phyloP scores from a whole-genome alignment of 2,888 invertebrate genomes.

The Dynastes grantii region DNA sequence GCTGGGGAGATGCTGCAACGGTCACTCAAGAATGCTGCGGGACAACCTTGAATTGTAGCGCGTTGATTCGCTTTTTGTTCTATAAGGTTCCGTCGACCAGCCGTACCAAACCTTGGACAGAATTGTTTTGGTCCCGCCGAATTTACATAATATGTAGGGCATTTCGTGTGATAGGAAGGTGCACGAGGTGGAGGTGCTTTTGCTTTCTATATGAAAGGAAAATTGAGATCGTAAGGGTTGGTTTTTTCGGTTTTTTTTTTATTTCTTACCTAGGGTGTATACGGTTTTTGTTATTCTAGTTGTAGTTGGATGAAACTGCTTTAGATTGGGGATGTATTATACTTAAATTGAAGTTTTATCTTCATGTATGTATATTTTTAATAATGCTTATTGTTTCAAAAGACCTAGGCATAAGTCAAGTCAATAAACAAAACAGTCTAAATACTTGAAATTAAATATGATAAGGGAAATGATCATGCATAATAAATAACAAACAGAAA shows the following conservation, averaged over 20 bases:
- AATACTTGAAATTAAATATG: too few relatives aligned
- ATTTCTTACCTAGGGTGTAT: too few relatives aligned
- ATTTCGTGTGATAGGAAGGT: slow-evolving; percentile 20
- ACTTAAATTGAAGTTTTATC: too few relatives aligned
- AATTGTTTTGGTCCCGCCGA: slow-evolving; percentile 50
- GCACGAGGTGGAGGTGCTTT: background rate
- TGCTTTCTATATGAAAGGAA: slow-evolving; percentile 2
- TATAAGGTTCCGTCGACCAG: slow-evolving; percentile 50
- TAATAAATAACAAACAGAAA: too few relatives aligned
- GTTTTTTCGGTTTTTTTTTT: background rate
- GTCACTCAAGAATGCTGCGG: slow-evolving; percentile 62
- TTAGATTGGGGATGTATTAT: too few relatives aligned
- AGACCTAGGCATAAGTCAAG: too few relatives aligned
- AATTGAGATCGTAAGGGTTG: background rate
- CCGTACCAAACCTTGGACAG: slow-evolving; percentile 52
- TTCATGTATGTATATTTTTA: too few relatives aligned
- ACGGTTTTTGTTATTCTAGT: too few relatives aligned
- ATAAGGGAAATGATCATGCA: too few relatives aligned
- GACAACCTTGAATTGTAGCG: slow-evolving; percentile 57
- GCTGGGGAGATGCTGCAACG: slow-evolving; percentile 57
- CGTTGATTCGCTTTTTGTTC: slow-evolving; percentile 55
- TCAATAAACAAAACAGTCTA: too few relatives aligned
- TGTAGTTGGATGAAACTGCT: too few relatives aligned
- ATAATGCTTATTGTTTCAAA: too few relatives aligned
- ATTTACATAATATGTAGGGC: slow-evolving; percentile 59